Evolutionary conservation across 2,113 vertebrate genomes (phyloP).

Genomic region (Sclerurus mexicanus): DNA sequence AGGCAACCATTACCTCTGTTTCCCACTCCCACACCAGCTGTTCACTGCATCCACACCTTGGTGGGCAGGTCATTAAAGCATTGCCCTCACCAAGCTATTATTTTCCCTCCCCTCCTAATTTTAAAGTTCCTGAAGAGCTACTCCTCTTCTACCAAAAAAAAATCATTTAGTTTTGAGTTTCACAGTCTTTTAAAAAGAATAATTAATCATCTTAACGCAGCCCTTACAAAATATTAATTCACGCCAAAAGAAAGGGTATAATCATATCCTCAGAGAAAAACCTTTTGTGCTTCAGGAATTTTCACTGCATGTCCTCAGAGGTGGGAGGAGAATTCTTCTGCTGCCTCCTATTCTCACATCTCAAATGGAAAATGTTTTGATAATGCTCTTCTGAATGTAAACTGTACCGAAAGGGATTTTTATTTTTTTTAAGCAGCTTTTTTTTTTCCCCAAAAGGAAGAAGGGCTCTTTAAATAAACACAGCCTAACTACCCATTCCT

Average conservation of each 20-base stretch:
- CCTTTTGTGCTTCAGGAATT: slow-evolving; percentile 61
- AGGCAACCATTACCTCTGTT: neutral
- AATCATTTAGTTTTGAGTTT: neutral
- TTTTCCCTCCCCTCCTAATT: neutral
- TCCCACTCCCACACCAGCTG: neutral
- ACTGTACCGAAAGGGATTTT: slow-evolving; percentile 25
- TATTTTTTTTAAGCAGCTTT: slow-evolving; percentile 13
- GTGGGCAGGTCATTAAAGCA: slow-evolving; percentile 25
- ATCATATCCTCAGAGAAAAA: slow-evolving; percentile 25
- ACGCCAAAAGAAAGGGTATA: slow-evolving; percentile 20
- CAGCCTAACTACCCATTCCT: slow-evolving; percentile 24
- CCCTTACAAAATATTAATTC: slow-evolving; percentile 42
- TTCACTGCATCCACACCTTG: neutral
- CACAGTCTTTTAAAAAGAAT: slow-evolving; percentile 42
- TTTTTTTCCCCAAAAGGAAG: slow-evolving; percentile 44
- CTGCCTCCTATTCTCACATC: slow-evolving; percentile 9
- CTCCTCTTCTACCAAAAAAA: neutral
- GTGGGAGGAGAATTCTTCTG: slow-evolving; percentile 31
- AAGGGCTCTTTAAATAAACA: slow-evolving; percentile 56
- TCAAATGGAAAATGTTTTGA: slow-evolving; percentile 47
- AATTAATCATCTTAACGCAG: slow-evolving; percentile 29
- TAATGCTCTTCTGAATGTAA: slow-evolving; percentile 38
- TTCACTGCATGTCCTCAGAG: neutral
- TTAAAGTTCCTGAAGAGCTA: slow-evolving; percentile 49
- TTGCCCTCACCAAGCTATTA: neutral